Base-by-base conservation (phyloP, 1,140 invertebrate species). In the Apis dorsata region DNA sequence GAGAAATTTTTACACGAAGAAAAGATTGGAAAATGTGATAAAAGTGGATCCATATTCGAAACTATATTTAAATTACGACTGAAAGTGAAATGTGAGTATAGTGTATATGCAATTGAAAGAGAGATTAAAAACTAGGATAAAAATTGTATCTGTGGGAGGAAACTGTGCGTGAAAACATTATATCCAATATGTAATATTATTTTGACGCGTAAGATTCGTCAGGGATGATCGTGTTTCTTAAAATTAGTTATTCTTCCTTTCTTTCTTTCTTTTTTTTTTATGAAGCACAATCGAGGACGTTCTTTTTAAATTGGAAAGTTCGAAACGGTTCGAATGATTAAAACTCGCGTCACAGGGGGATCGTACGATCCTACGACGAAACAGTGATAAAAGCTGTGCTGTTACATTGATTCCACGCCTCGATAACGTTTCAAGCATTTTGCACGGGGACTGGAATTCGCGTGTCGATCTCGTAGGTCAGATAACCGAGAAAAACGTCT, bases 371-470 rank as follows among this genome's bases (percentile, higher is more conserved):
- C 17, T 49, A 5, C 15, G 15, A 60, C 44, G 49, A 21, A 69
- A 59, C 55, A n/a, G 24, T 28, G 65, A 69, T 76, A 62, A 65
- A 77, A 82, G 62, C 34, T 9, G 19, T 2, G 21, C 5, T 15
- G 72, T 57, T 57, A 53, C 71, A 59, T 28, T 62, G 65, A 57
- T 55, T 65, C 12, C 72, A 68, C 28, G 63, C 69, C n/a, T 60
- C 62, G 80, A 76, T 81, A 68, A 34, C 15, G 34, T 69, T 62
- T 81, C 63, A 24, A 51, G 17, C 17, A 28, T 77, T 75, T 57
- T 44, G 53, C 57, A 34, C 49, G 9, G 4, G 10, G 28, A 57
- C 63, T 44, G 34, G 24, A 66, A 34, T 49, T 76, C 55, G 63
- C 73, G 53, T 59, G 72, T 57, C 59, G 79, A 66, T 75, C 71